These are phyloP conservation scores for Syncerus caffer DNA, from an alignment of 2,797 vertebrate genomes.

Conservation along the genomic window DNA sequence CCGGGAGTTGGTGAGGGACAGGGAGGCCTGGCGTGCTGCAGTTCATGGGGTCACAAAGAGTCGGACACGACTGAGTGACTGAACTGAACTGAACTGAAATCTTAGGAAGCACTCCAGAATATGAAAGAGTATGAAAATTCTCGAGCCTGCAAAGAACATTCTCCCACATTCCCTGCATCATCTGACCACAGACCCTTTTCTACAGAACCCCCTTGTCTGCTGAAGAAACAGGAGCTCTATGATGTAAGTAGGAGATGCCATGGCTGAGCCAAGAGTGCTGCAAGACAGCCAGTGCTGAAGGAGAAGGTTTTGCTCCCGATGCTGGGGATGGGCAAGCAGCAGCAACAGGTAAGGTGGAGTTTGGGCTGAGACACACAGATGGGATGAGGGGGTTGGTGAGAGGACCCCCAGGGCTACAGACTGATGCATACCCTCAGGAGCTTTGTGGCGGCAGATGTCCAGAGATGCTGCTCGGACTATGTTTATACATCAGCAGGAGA, in stretches of 20 bases:
- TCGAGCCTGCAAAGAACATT: background rate
- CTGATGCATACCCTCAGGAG: background rate
- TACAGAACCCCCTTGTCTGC: background rate
- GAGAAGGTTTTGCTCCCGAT: background rate
- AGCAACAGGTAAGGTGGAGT: background rate
- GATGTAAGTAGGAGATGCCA: background rate
- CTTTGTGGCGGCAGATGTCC: background rate
- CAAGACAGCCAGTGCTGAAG: background rate
- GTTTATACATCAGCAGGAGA: background rate
- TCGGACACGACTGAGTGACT: rapidly evolving
- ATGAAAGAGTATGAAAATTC: background rate
- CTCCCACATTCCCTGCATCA: rapidly evolving
- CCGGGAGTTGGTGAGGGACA: no score
- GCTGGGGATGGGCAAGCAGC: background rate
- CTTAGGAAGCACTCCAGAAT: background rate
- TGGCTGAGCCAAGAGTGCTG: no score
- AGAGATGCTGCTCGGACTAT: background rate
- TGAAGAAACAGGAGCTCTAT: background rate
- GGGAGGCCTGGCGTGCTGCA: no score
- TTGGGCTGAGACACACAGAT: background rate
- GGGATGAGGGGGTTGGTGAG: no score
- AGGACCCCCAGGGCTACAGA: background rate
- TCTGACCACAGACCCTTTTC: rapidly evolving
- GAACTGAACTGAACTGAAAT: background rate
- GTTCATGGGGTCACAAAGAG: no score